A percentile compares a stretch with the other conserved stretches of the same genome.
phyloP scores from a whole-genome alignment of 2,888 invertebrate species.

The Eupithecia subumbrata region DNA sequence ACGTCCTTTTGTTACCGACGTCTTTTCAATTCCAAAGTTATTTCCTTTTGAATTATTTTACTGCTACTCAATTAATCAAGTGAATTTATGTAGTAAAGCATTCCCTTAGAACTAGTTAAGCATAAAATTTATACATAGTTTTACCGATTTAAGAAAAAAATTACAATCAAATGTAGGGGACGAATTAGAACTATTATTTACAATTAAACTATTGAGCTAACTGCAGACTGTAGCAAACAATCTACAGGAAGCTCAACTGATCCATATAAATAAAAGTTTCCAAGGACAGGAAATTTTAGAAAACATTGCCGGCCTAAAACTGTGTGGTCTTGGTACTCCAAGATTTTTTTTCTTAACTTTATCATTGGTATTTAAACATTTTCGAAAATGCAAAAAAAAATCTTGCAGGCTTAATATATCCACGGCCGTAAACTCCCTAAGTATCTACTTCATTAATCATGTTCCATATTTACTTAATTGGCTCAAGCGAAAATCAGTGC shows the following conservation, averaged over 20 bases:
- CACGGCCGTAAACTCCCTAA: background rate
- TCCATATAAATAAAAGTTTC: no score
- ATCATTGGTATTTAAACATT: background rate
- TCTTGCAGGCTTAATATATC: background rate
- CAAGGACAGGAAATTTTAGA: no score
- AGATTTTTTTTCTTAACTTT: no score
- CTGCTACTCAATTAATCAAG: constrained; percentile 11
- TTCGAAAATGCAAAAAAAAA: background rate
- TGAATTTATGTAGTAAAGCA: background rate
- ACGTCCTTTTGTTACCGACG: constrained; percentile 10
- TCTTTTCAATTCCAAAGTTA: constrained; percentile 28
- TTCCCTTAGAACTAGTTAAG: background rate
- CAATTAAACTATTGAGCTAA: no score
- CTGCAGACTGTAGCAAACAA: no score
- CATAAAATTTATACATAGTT: background rate
- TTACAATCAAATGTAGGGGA: background rate
- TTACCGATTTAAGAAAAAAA: background rate
- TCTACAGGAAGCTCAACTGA: no score
- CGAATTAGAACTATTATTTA: no score
- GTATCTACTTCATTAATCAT: constrained; percentile 28
- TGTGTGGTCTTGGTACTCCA: no score
- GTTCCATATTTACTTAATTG: constrained; percentile 33
- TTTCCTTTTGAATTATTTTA: constrained; percentile 28
- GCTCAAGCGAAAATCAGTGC: constrained; percentile 37
- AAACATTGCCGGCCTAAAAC: no score